A percentile compares a stretch with the other conserved stretches of the same genome.
Conservation (phyloP, 1,140 invertebrate species). For the Chrysopa pallens region DNA sequence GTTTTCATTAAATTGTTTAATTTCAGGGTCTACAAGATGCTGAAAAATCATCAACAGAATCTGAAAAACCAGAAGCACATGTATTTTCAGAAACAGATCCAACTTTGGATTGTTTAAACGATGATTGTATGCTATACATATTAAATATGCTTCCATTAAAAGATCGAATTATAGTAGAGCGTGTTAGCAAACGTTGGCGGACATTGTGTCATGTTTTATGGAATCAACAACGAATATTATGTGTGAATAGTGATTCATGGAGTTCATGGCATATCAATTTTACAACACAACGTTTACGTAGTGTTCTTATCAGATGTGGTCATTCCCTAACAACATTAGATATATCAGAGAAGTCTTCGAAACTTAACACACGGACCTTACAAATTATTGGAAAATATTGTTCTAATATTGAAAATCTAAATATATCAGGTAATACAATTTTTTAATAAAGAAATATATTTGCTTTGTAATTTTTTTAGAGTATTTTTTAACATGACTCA, state of each 20-base stretch:
- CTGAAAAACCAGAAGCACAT: too few species aligned
- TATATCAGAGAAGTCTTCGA: background rate
- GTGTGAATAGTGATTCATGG: background rate
- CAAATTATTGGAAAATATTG: background rate
- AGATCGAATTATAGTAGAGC: background rate
- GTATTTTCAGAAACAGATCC: too few species aligned
- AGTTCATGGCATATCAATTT: background rate
- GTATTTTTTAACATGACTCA: too few species aligned
- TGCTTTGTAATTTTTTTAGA: too few species aligned
- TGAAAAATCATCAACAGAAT: too few species aligned
- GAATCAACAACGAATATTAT: background rate
- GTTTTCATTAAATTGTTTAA: too few species aligned
- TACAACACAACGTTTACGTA: background rate
- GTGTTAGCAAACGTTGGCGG: background rate
- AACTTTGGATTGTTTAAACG: background rate
- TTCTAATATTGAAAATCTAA: background rate
- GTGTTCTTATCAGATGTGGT: background rate
- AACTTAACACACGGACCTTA: background rate
- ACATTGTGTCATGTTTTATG: background rate
- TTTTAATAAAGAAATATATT: too few species aligned
- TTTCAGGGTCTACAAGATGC: too few species aligned
- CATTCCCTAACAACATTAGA: background rate
- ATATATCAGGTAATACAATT: background rate
- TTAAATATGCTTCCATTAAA: background rate
- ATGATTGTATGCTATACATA: background rate